Evolutionary conservation across 1,140 invertebrate species (phyloP), one percentile per base, ranked within the genome.

Genomic region (Mactra quadrangularis): DNA sequence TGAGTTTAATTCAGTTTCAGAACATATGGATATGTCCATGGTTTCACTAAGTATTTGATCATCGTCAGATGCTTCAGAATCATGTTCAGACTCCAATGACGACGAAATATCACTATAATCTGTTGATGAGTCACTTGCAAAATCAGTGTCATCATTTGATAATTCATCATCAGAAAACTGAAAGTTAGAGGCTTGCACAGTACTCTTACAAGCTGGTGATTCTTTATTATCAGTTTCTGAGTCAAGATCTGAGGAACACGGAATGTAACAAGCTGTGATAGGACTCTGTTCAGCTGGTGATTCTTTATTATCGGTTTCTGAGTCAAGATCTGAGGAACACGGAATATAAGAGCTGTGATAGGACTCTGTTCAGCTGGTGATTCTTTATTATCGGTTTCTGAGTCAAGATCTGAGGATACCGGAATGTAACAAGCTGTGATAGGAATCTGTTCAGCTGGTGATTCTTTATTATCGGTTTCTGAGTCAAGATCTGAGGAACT

Each of bases 41-140:
- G 55, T 50, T 33, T 55, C 53, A 74, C 70, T 6, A 27, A 74
- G 7, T 17, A 41, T 25, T 55, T 74, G 17, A 22, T 57, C 50
- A 57, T 74, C 7, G 33, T 74, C 70, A 55, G 70, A 55, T 31
- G n/a, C 27, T 55, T 55, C 70, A 35, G 33, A 74, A 74, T 35
- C 70, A 35, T 13, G 15, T 45, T 74, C 70, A 33, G 50, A 55
- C 35, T 55, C 50, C 55, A 50, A 31, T 70, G 47, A 70, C 29
- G n/a, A 70, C 29, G n/a, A 70, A 31, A 3, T 50, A 22, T 55
- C 70, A 74, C 53, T 55, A 55, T n/a, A 55, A 27, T 35, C 70
- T 74, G n/a, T 19, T 55, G 70, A 74, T 38, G 27, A 38, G 53
- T 55, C 50, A 74, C 70, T 74, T 22, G 33, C 38, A 19, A n/a